Conservation (phyloP, 2,113 vertebrate species). For the Eulemur macaco region DNA sequence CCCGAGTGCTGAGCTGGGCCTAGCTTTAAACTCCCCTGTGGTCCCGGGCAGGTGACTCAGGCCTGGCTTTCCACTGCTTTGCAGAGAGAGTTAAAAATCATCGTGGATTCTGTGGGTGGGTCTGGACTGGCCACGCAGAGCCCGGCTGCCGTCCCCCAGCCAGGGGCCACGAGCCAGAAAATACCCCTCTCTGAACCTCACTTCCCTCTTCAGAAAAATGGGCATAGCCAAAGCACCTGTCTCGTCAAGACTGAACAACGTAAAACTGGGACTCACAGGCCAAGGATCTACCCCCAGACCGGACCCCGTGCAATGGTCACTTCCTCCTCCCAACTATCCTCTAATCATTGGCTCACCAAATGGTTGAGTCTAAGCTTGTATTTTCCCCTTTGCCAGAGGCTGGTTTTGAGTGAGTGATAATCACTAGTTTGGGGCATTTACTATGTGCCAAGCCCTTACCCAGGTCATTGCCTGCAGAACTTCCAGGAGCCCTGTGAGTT, state of each 20-base stretch:
- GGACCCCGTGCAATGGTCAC: neutral
- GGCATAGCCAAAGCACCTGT: neutral
- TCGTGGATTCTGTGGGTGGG: neutral
- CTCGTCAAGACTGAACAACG: neutral
- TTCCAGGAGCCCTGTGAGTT: neutral
- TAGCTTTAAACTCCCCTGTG: neutral
- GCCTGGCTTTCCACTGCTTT: neutral
- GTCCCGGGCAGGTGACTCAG: neutral
- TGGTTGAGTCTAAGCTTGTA: neutral
- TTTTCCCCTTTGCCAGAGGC: neutral
- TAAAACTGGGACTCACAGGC: neutral
- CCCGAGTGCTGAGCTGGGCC: neutral
- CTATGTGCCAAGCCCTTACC: neutral
- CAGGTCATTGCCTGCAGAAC: neutral
- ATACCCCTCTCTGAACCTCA: fast-evolving
- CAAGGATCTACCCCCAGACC: fast-evolving
- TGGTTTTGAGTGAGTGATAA: neutral
- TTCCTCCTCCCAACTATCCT: neutral
- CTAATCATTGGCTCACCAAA: neutral
- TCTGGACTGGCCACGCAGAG: neutral
- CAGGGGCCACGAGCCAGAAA: fast-evolving
- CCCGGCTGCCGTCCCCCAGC: fast-evolving
- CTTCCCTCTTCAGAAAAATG: neutral
- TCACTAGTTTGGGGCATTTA: too few species aligned
- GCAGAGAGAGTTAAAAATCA: neutral